Conservation (phyloP, 37 sponge, comb jelly and placozoan genomes). For the Dysidea cf. avara region DNA sequence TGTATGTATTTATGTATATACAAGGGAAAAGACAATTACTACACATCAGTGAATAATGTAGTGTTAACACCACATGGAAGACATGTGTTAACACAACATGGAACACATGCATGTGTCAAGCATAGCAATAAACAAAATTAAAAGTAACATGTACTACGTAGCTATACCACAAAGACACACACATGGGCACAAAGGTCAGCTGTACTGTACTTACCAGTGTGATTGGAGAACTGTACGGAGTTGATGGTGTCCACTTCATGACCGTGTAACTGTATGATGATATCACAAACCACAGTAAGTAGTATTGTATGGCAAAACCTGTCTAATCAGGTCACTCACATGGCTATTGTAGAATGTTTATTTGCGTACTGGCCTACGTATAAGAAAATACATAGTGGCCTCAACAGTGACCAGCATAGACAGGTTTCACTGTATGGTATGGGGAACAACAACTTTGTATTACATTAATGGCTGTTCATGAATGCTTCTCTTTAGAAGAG, state of each 20-base stretch:
- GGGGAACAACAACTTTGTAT: too few species aligned
- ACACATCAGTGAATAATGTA: too few species aligned
- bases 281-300: not conserved
- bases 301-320: not conserved
- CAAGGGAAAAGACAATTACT: too few species aligned
- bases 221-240: constrained; percentile 96
- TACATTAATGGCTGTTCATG: too few species aligned
- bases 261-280: constrained; percentile 71
- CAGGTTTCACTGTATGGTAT: too few species aligned
- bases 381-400: too few species aligned
- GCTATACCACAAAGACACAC: not conserved
- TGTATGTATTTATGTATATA: too few species aligned
- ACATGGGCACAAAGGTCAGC: not conserved
- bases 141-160: not conserved
- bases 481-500: too few species aligned
- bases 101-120: too few species aligned
- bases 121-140: not conserved
- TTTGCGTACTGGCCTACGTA: not conserved
- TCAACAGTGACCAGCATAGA: too few species aligned
- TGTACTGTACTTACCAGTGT: constrained; percentile 66
- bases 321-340: not conserved
- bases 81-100: too few species aligned
- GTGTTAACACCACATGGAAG: too few species aligned
- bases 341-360: not conserved
- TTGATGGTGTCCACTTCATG: constrained; percentile 93